phyloP scores from a whole-genome alignment of 2,113 vertebrate species.

The Xerus inauris region DNA sequence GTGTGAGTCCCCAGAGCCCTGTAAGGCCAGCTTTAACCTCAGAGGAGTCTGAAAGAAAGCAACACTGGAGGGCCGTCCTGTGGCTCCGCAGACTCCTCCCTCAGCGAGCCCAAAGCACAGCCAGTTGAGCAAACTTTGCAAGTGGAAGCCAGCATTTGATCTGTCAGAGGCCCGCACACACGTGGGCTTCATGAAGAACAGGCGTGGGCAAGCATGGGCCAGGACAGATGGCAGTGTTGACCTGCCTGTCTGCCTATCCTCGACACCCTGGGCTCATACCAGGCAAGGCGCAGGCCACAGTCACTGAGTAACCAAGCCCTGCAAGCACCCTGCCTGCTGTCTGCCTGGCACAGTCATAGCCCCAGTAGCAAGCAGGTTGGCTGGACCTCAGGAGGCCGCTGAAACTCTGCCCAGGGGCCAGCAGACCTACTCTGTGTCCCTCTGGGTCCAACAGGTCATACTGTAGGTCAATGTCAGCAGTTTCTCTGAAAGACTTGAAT shows the following conservation, averaged over 20 bases:
- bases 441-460: not conserved
- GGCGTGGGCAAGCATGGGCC: conserved; percentile 10
- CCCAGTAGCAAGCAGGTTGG: not conserved
- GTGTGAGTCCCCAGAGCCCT: not conserved
- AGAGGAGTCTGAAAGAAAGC: conserved; percentile 2
- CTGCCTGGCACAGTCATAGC: no score
- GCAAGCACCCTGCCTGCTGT: not conserved
- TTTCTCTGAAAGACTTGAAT: not conserved
- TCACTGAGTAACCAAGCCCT: not conserved
- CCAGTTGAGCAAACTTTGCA: conserved; percentile 65
- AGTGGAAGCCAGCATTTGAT: conserved; percentile 55
- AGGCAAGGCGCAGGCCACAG: not conserved
- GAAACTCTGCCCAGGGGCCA: not conserved
- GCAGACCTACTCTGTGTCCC: not conserved
- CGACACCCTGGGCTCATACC: not conserved
- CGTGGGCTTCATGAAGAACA: conserved; percentile 44
- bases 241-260: not conserved
- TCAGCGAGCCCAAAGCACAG: not conserved
- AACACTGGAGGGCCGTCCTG: not conserved
- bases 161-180: conserved; percentile 58
- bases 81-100: conserved; percentile 42
- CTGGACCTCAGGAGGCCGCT: no score
- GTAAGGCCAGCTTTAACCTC: conserved; percentile 13
- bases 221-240: not conserved
- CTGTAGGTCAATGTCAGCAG: not conserved